Base-by-base conservation (phyloP, 2,113 vertebrate genomes). In the Gadus chalcogrammus region DNA sequence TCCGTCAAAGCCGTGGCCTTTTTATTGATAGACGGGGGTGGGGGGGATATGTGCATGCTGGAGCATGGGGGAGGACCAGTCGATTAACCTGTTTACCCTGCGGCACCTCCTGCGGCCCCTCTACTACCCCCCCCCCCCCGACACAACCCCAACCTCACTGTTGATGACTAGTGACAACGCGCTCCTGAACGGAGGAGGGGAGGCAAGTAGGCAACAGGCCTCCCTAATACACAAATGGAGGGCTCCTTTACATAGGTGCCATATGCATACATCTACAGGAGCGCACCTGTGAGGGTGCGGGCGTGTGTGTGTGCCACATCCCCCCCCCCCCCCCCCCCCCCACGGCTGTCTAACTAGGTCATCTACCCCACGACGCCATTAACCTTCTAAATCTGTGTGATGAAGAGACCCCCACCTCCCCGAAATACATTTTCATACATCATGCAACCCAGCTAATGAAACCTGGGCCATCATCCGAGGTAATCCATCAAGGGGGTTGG, bases 1-100 rank as follows among this genome's bases (percentile, higher is more conserved):
- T 83, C 90, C 91, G 89, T 89, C 81, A 77, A 86, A 92, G 94
- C 87, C 91, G 89, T 89, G 82, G 85, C 91, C 89, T 78, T 86
- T 35, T 48, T 93, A 93, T 94, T 92, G 94, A 95, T 93, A 94
- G 92, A 94, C 92, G 94, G 93, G 94, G 91, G 91, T 2, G 31
- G 31, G 31, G 4, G 31, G 31, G 4, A 4, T 35, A 35, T 35
- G 31, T 5, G 31, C 31, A 35, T 35, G 31, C 31, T 35, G 90
- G 68, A 89, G 88, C 89, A 83, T 90, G 88, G 91, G 80, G 93
- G 88, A 91, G 87, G 92, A 91, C 91, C 92, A 93, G 93, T 93
- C 91, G 91, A 95, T 94, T 93, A 94, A 93, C 93, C 92, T 91
- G 91, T 95, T 94, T 94, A 92, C 84, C 76, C 92, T 79, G 61